Evolutionary conservation across 2,888 invertebrate species (phyloP).

Genomic region (Pachydiplax longipennis): DNA sequence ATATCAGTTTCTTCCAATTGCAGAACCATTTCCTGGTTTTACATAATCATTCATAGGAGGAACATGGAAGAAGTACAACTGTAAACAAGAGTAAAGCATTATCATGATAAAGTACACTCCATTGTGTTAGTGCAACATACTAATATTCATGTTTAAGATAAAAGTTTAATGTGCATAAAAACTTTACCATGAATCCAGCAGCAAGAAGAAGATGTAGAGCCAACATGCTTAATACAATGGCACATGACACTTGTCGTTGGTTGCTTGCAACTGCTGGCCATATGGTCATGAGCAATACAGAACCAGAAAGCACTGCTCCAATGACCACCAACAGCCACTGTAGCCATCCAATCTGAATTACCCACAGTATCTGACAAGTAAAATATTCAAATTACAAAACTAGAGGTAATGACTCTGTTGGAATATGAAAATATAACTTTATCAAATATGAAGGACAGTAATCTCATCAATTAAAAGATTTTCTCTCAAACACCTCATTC

Average conservation of each 20-base stretch:
- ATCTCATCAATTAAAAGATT: not conserved
- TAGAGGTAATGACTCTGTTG: not conserved
- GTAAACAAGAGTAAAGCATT: not conserved
- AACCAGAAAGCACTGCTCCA: conserved; percentile 84
- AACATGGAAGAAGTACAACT: conserved; percentile 76
- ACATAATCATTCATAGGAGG: conserved; percentile 56
- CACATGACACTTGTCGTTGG: conserved; percentile 65
- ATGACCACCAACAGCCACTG: conserved; percentile 88
- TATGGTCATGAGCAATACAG: conserved; percentile 82
- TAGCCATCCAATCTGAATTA: conserved; percentile 79
- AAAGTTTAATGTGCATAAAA: no score
- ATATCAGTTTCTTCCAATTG: not conserved
- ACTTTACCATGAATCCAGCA: conserved; percentile 78
- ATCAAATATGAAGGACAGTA: no score
- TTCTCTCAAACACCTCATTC: no score
- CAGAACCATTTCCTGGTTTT: not conserved
- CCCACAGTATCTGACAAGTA: conserved; percentile 75
- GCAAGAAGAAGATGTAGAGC: conserved; percentile 83
- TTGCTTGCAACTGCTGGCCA: conserved; percentile 73
- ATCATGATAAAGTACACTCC: not conserved
- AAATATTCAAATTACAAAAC: not conserved
- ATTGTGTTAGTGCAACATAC: no score
- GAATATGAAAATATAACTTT: no score
- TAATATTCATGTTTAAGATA: no score
- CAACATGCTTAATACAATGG: conserved; percentile 72